Evolutionary conservation across 2,113 vertebrate genomes (phyloP), one percentile per base, ranked within the genome.

Genomic region (Odontophorus gujanensis): DNA sequence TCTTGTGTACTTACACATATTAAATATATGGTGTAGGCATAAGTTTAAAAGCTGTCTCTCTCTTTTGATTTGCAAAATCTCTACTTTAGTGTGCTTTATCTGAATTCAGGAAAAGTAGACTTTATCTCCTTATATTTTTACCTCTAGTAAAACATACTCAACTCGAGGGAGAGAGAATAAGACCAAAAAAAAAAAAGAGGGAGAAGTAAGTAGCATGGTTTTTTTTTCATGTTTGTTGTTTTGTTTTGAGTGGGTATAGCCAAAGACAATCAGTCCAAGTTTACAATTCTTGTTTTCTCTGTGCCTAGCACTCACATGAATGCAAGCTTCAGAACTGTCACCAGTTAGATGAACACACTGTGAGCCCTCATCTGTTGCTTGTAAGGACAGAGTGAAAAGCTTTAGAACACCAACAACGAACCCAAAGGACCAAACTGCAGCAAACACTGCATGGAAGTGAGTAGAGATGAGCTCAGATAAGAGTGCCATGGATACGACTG

Each of bases 201-300:
- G 10, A 53, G 32, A 81, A n/a, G 57, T 57, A 43, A 72, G 30
- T 43, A 93, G 47, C 17, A 42, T 18, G 5, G 40, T 81, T 40
- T 7, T 45, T 43, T 7, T 19, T n/a, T 18, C 10, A 7, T 34
- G 8, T 13, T 22, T 28, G 15, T 62, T 0, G 11, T 1, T 2
- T 20, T 63, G 76, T 72, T 38, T 65, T 3, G 3, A 20, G 30
- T 61, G 57, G 26, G 66, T 58, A 47, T 69, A 87, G 15, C 13
- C 6, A 2, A 82, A 73, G 68, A 80, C 32, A 61, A 62, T 10
- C 45, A 90, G 45, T 19, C 13, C 48, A 82, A 51, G 43, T 43
- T 66, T 87, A 75, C 42, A n/a, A 20, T 78, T 81, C 77, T 90
- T 38, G 47, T 81, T 51, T 40, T 25, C 71, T n/a, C 30, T 85